These are phyloP conservation scores for Leptinotarsa texana DNA, from an alignment of 1,140 invertebrate genomes.

Conservation along the genomic window DNA sequence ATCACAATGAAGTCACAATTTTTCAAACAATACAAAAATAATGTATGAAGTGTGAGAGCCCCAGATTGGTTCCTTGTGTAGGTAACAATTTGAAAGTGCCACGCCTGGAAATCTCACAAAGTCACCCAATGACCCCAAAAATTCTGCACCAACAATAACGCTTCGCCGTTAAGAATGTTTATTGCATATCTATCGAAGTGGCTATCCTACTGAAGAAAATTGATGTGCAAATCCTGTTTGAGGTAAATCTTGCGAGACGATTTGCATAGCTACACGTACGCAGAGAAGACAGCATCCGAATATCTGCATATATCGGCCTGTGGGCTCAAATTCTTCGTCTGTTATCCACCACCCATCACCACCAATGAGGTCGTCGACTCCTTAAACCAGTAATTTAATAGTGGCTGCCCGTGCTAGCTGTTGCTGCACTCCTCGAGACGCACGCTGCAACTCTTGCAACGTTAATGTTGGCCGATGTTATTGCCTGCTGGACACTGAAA, in stretches of 20 bases:
- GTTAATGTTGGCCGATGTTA: neutral
- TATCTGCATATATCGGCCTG: slow-evolving; percentile 41
- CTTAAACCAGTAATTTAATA: slow-evolving; percentile 41
- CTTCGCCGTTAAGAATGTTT: too few relatives aligned
- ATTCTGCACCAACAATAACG: too few relatives aligned
- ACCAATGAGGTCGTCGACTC: slow-evolving; percentile 41
- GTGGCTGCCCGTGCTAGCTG: neutral
- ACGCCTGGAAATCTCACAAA: too few relatives aligned
- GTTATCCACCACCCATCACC: slow-evolving; percentile 41
- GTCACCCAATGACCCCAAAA: too few relatives aligned
- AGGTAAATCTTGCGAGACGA: slow-evolving; percentile 17
- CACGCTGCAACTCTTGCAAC: slow-evolving; percentile 1
- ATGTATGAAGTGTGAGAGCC: too few relatives aligned
- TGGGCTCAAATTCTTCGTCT: slow-evolving; percentile 39
- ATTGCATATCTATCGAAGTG: too few relatives aligned
- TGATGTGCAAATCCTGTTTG: neutral
- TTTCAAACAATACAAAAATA: too few relatives aligned
- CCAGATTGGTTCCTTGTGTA: too few relatives aligned
- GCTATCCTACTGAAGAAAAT: neutral
- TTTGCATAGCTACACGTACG: slow-evolving; percentile 33
- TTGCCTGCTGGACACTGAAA: neutral
- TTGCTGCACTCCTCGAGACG: neutral
- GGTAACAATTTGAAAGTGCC: too few relatives aligned
- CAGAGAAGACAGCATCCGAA: slow-evolving; percentile 32
- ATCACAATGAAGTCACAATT: too few relatives aligned